These are phyloP conservation scores for Gambusia affinis DNA, from an alignment of 2,113 vertebrate species.

Conservation along the genomic window DNA sequence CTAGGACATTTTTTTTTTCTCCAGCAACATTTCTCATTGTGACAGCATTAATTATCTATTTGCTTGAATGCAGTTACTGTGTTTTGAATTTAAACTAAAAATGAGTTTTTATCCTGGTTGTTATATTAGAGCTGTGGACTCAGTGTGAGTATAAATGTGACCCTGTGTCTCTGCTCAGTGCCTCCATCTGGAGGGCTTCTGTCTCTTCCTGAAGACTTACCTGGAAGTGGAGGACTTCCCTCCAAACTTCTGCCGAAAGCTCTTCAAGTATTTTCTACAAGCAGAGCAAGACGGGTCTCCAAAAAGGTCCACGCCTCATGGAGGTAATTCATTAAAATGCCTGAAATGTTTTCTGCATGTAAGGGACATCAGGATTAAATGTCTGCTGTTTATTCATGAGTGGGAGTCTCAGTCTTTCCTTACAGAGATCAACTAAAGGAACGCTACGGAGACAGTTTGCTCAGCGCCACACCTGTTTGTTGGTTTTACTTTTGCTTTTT, in stretches of 20 bases:
- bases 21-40: too few species aligned
- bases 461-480: slow-evolving; percentile 7
- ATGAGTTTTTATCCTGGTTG: neutral
- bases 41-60: too few species aligned
- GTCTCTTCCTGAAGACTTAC: slow-evolving; percentile 87
- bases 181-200: slow-evolving; percentile 84
- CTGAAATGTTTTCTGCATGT: neutral
- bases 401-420: neutral
- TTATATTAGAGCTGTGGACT: neutral
- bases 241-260: slow-evolving; percentile 79
- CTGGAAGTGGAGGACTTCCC: slow-evolving; percentile 86
- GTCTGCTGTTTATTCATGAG: neutral
- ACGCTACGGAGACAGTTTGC: neutral
- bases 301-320: slow-evolving; percentile 21
- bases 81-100: neutral
- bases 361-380: neutral
- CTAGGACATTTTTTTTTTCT: too few species aligned
- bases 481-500: neutral
- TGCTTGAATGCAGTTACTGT: too few species aligned
- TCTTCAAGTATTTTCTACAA: slow-evolving; percentile 88
- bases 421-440: neutral
- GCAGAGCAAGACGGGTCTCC: slow-evolving; percentile 50
- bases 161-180: slow-evolving; percentile 65
- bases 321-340: slow-evolving; percentile 47
- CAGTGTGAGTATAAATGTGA: neutral